Conservation (phyloP, 2,888 invertebrate species). For the Epinotia brunnichana region DNA sequence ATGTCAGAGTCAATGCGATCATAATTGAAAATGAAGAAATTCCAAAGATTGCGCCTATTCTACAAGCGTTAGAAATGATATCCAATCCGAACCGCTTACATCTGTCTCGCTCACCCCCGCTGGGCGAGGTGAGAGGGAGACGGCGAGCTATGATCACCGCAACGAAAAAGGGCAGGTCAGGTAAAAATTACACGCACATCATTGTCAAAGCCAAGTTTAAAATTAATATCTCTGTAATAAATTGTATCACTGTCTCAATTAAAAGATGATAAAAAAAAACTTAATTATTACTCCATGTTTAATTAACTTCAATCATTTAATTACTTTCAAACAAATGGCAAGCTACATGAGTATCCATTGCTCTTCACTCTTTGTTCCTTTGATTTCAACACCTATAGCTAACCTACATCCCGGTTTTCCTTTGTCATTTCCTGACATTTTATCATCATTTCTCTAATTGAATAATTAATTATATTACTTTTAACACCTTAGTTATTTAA, state of each 20-base stretch:
- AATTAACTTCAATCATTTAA: constrained; percentile 12
- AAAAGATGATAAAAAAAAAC: not conserved
- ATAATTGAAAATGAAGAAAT: constrained; percentile 45
- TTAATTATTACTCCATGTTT: not conserved
- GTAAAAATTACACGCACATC: constrained; percentile 59
- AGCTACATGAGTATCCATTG: not conserved
- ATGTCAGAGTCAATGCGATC: constrained; percentile 33
- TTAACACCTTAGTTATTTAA: not conserved
- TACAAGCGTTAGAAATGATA: constrained; percentile 41
- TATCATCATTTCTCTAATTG: not conserved
- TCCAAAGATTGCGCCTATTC: constrained; percentile 42
- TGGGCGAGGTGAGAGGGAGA: constrained; percentile 49
- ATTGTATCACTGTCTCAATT: not conserved
- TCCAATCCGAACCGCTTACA: constrained; percentile 52
- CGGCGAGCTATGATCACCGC: constrained; percentile 44
- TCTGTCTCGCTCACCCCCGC: constrained; percentile 50
- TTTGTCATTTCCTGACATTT: constrained; percentile 2
- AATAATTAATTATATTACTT: constrained; percentile 1
- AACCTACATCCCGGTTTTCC: constrained; percentile 8
- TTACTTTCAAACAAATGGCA: constrained; percentile 21
- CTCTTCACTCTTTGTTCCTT: constrained; percentile 9
- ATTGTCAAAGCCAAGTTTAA: constrained; percentile 44
- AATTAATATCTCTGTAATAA: constrained; percentile 20
- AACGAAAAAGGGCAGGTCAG: constrained; percentile 58
- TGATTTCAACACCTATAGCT: not conserved